These are phyloP conservation scores for Pammene aurita DNA, from an alignment of 2,888 invertebrate species.

Conservation along the genomic window DNA sequence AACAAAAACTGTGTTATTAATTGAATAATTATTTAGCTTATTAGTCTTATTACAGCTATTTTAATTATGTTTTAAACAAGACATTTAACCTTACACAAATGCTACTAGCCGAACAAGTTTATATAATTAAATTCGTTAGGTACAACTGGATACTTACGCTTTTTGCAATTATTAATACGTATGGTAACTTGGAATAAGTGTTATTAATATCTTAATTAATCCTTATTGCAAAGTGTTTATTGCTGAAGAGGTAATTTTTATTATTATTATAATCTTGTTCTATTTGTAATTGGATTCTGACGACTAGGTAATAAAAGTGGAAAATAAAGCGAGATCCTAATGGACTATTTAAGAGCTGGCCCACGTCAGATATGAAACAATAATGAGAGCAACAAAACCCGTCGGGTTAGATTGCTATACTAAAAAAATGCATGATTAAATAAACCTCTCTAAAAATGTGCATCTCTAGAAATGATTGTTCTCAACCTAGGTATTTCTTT, in stretches of 20 bases:
- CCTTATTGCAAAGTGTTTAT: neutral
- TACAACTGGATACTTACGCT: neutral
- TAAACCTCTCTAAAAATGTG: no score
- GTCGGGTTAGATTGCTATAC: no score
- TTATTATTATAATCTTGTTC: neutral
- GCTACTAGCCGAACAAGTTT: neutral
- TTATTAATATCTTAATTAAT: no score
- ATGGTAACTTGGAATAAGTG: neutral
- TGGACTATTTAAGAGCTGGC: no score
- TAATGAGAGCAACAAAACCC: no score
- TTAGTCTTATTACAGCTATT: neutral
- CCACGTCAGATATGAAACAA: no score
- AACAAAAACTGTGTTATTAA: neutral
- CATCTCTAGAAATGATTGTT: no score
- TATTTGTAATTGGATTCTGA: no score
- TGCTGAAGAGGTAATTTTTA: neutral
- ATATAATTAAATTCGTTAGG: conserved; percentile 8
- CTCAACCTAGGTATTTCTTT: no score
- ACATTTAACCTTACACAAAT: conserved; percentile 4
- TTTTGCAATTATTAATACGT: conserved; percentile 13
- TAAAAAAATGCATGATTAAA: no score
- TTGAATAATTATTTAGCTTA: neutral
- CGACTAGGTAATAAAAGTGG: no score
- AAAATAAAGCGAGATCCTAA: no score
- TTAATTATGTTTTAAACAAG: neutral